Base-by-base conservation (phyloP, 2,797 vertebrate genomes). In the Peromyscus eremicus region DNA sequence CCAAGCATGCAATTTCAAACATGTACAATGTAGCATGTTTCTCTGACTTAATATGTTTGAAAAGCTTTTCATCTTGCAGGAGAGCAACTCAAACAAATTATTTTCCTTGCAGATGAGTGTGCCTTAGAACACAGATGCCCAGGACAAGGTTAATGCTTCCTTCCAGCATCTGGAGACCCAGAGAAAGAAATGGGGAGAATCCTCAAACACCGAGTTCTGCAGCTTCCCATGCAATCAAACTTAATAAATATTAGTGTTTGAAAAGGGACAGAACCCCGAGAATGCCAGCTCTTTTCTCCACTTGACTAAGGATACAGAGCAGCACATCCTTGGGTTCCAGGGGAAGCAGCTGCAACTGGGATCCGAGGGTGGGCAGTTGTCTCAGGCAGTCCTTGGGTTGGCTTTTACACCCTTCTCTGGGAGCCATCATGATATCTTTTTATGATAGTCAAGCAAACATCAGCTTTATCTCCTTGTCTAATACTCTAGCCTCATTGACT, bases 1-100 rank as follows among this genome's bases (percentile, higher is more conserved):
- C 81, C 73, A 76, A 86, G 62, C 32, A 77, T 40, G 2, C 1
- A 89, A 55, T 90, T 91, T 94, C 46, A 95, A 92, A 10, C 64
- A 94, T 43, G 71, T 71, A 19, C 34, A 25, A 77, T 94, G 77
- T 96, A 91, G 85, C 55, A 84, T 75, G 6, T 83, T 94, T 87
- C 12, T 7, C 64, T 89, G n/a, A 81, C 16, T 46, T 5, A 19
- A 46, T 27, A 32, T 6, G 46, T 87, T 95, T 96, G 37, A 80
- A 93, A 66, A 80, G 52, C 52, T 21, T 84, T 29, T 84, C 27
- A 52, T 71, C 29, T 90, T 88, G 66, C 6, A 70, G 37, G 60
- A 25, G 37, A 23, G 8, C 40, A 57, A 27, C 7, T 91, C 77
- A 12, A 70, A 60, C 16, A 70, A 66, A 10, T 27, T 91, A 29